Percentiles rank a stretch among this genome's conserved stretches.
Evolutionary conservation across 1,140 invertebrate species (phyloP).

Genomic region (Trichomalopsis sarcophagae): DNA sequence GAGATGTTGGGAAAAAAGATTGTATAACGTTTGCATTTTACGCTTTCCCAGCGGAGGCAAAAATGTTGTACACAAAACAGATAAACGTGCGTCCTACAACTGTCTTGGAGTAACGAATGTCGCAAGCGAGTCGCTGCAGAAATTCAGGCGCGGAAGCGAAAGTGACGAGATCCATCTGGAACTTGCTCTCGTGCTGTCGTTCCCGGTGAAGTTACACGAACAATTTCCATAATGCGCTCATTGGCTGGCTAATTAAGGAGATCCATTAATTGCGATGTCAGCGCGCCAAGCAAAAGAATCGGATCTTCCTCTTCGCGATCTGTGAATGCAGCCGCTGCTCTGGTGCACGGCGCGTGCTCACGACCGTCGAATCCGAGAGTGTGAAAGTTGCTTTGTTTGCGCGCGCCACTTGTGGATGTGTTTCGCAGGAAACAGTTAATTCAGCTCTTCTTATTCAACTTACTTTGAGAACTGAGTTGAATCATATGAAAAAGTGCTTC

Average conservation of each 20-base stretch:
- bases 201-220: conserved; percentile 20
- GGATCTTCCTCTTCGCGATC: neutral
- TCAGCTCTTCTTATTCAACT: neutral
- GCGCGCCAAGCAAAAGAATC: neutral
- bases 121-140: neutral
- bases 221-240: conserved; percentile 25
- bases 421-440: neutral
- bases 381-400: neutral
- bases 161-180: conserved; percentile 29
- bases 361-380: neutral
- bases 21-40: neutral
- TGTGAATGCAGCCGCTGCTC: no score
- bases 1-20: neutral
- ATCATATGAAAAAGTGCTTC: no score
- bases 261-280: conserved; percentile 30
- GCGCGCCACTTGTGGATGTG: neutral
- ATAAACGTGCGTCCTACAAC: neutral
- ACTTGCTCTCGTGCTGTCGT: conserved; percentile 1
- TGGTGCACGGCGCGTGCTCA: no score
- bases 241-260: conserved; percentile 22
- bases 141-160: conserved; percentile 17
- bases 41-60: neutral
- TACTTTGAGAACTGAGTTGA: no score
- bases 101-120: neutral
- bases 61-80: neutral